A percentile compares a stretch with the other conserved stretches of the same genome.
Evolutionary conservation across 2,113 vertebrate genomes (phyloP).

Genomic region (Todiramphus saurophagus): DNA sequence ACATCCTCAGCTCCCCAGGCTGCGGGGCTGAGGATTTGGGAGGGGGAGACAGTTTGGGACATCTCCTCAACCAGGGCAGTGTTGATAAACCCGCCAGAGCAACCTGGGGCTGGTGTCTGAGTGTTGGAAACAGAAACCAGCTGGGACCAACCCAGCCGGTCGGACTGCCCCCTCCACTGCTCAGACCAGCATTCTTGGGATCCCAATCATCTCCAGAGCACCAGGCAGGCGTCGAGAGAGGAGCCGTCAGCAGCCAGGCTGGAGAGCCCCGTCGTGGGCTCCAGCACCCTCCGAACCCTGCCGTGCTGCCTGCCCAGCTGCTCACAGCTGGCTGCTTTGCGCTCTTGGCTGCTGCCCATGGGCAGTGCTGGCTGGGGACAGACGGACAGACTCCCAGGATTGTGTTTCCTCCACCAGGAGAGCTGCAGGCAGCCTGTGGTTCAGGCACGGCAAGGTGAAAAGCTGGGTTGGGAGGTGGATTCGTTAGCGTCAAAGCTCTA

Average conservation of each 20-base stretch:
- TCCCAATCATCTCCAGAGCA: slow-evolving; percentile 44
- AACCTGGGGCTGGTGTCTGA: slow-evolving; percentile 59
- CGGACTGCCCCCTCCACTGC: slow-evolving; percentile 50
- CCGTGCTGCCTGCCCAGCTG: neutral
- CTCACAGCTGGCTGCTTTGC: neutral
- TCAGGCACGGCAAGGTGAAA: neutral
- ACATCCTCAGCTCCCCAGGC: neutral
- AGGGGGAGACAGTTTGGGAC: neutral
- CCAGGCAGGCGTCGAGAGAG: neutral
- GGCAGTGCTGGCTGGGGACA: neutral
- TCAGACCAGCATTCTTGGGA: slow-evolving; percentile 50
- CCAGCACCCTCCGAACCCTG: neutral
- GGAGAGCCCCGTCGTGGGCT: slow-evolving; percentile 19
- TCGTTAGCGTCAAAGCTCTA: neutral
- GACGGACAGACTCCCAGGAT: neutral
- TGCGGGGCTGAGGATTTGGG: neutral
- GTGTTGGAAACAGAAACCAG: slow-evolving; percentile 67
- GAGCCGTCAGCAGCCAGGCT: neutral
- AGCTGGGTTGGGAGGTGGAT: neutral
- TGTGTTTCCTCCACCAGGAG: neutral
- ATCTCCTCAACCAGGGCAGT: neutral
- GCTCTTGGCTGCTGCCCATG: neutral
- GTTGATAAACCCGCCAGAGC: slow-evolving; percentile 23
- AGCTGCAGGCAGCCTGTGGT: neutral
- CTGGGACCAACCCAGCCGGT: slow-evolving; percentile 66